Evolutionary conservation across 2,888 invertebrate genomes (phyloP), one percentile per base, ranked within the genome.

Genomic region (Mallateleia sp.): DNA sequence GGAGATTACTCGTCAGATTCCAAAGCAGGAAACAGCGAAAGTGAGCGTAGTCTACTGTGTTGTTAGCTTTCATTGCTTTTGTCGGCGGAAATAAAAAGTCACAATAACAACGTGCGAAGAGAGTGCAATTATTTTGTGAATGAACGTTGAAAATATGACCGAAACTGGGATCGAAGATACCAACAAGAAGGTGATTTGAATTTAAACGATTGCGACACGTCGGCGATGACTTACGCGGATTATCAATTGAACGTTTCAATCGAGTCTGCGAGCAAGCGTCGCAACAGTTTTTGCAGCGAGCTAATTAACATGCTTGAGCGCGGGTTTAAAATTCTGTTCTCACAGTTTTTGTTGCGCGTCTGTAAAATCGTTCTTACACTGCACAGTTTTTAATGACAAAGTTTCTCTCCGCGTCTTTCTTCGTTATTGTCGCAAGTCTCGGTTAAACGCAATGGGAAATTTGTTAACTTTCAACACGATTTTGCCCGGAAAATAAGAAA

Each of bases 101-200:
- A 4, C 24, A 22, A 14, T 24, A 24, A 52, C 14, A 52, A 15
- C 52, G 52, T 24, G 52, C 14, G 24, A 52, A 52, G 52, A 52
- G 24, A 52, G 52, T 52, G 24, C 24, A 14, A 24, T 24, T 38
- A 15, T 38, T 69, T 47, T 20, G 11, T 14, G 7, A 18, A 20
- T 4, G 20, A 20, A 50, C 18, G 2, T 50, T 24, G 22, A 50
- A 38, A 52, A 56, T 50, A 78, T 78, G 78, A 67, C 78, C 11
- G 78, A 78, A 58, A 50, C 67, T 25, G 58, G 38, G 38, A 24
- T 67, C 22, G 58, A 67, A 8, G 67, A 78, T 67, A 45, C 14
- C 11, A 56, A 52, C 34, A 60, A 52, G 20, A 77, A 77, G 77
- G 77, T 75, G 20, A 74, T 34, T 34, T 74, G 47, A 58, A 72